Evolutionary conservation across 2,797 vertebrate genomes (phyloP).

Genomic region (Serranus cabrilla): DNA sequence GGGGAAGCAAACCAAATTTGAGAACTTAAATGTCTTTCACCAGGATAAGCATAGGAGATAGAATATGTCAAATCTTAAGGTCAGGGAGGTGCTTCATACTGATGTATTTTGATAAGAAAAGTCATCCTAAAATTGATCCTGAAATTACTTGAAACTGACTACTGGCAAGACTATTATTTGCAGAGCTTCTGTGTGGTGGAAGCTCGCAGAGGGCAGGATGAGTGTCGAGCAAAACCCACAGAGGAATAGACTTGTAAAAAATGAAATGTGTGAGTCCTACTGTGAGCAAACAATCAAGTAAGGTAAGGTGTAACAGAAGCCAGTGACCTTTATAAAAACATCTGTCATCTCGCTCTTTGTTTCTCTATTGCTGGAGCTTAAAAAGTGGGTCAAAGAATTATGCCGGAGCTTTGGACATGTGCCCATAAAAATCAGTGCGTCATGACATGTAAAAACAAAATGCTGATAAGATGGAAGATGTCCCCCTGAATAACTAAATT

Average conservation of each 20-base stretch:
- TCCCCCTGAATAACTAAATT: slow-evolving; percentile 19
- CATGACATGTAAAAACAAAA: background rate
- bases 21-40: slow-evolving; percentile 81
- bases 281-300: slow-evolving; percentile 64
- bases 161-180: slow-evolving; percentile 61
- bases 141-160: slow-evolving; percentile 62
- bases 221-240: slow-evolving; percentile 11
- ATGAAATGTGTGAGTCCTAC: slow-evolving; percentile 29
- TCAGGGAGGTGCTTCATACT: slow-evolving; percentile 73
- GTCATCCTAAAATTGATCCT: slow-evolving; percentile 61
- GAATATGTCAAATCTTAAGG: slow-evolving; percentile 79
- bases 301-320: slow-evolving; percentile 51
- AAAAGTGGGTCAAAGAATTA: slow-evolving; percentile 57
- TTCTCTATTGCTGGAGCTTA: slow-evolving; percentile 30
- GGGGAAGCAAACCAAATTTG: slow-evolving; percentile 77
- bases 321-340: slow-evolving; percentile 67
- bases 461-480: slow-evolving; percentile 5
- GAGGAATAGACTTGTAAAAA: slow-evolving; percentile 28
- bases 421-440: background rate
- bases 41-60: slow-evolving; percentile 74
- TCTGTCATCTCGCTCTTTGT: slow-evolving; percentile 43
- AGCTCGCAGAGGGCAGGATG: slow-evolving; percentile 15
- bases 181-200: slow-evolving; percentile 24
- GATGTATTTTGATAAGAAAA: slow-evolving; percentile 72
- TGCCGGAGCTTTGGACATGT: slow-evolving; percentile 21